These are phyloP conservation scores for Dryobota labecula DNA, from an alignment of 2,888 invertebrate species.

Conservation along the genomic window DNA sequence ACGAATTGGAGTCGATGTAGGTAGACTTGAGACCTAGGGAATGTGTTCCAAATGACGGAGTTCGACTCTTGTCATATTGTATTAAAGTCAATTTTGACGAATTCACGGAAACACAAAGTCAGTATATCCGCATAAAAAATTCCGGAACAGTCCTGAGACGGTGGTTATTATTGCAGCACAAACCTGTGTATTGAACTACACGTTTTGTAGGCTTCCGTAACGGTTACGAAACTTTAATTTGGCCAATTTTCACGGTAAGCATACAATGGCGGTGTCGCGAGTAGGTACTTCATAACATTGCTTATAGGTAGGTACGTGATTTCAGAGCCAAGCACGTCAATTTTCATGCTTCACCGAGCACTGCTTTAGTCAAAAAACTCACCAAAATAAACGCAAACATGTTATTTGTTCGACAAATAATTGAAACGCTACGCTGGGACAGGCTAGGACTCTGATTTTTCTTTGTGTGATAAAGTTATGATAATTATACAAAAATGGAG, in stretches of 20 bases:
- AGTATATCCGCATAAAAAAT: slow-evolving; percentile 29
- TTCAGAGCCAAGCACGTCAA: slow-evolving; percentile 63
- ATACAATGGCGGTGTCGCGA: slow-evolving; percentile 72
- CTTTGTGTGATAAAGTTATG: background rate
- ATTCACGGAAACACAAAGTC: slow-evolving; percentile 11
- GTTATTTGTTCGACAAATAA: slow-evolving; percentile 28
- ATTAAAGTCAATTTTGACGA: background rate
- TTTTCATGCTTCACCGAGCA: slow-evolving; percentile 67
- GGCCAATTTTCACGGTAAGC: slow-evolving; percentile 76
- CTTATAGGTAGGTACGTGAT: slow-evolving; percentile 69
- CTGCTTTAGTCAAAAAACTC: slow-evolving; percentile 52
- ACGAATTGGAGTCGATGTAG: background rate
- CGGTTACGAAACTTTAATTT: slow-evolving; percentile 77
- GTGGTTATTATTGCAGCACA: slow-evolving; percentile 24
- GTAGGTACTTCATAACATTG: slow-evolving; percentile 64
- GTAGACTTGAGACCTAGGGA: background rate
- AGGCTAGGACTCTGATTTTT: slow-evolving; percentile 1
- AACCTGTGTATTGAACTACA: slow-evolving; percentile 51
- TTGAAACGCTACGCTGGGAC: slow-evolving; percentile 25
- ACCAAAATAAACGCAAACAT: slow-evolving; percentile 1
- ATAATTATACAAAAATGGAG: background rate
- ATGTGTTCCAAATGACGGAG: background rate
- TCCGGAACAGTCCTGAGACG: slow-evolving; percentile 41
- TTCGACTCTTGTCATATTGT: background rate
- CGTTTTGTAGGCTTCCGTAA: slow-evolving; percentile 70